Evolutionary conservation across 2,113 vertebrate genomes (phyloP), one percentile per base, ranked within the genome.

Genomic region (Sula dactylatra): DNA sequence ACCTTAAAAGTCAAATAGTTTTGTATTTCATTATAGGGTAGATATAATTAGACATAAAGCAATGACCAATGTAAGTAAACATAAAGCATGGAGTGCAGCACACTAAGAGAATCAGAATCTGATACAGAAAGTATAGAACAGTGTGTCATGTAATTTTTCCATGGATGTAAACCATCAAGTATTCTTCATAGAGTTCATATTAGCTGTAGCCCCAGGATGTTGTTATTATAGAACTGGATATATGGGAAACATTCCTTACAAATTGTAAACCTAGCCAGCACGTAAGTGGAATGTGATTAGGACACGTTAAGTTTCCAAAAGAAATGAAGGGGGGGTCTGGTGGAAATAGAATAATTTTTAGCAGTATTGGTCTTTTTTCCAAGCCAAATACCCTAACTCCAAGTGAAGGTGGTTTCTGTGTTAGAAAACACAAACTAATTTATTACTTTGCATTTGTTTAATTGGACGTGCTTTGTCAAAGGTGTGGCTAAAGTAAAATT

Each of bases 381-480:
- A 88, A 90, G 76, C 44, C 62, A 87, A 72, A 83, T 82, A 72
- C 56, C 40, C 71, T 78, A 79, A 76, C 32, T 82, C 19, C 44
- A 62, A 86, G 72, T 86, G 58, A 62, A 93, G 29, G 54, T 82
- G 73, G 52, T 89, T 93, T 94, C 66, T 42, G 29, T 79, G 83
- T 67, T 76, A 82, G 66, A 76, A 95, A 91, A 59, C 73, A 62
- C 11, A 56, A 86, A 34, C 38, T 78, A 31, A 90, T 91, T 74
- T 84, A 44, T 74, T 85, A 64, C 61, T 94, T 94, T 76, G 54
- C 36, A 14, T 59, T 95, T 87, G 32, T 79, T 93, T 85, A 45
- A 94, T 90, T 73, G 73, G 36, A 89, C 88, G 72, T 77, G 55
- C 69, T 92, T 72, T 77, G 78, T 95, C 78, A 91, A 94, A 94